Evolutionary conservation across 2,888 invertebrate species (phyloP).

Genomic region (Drosophila mimetica): DNA sequence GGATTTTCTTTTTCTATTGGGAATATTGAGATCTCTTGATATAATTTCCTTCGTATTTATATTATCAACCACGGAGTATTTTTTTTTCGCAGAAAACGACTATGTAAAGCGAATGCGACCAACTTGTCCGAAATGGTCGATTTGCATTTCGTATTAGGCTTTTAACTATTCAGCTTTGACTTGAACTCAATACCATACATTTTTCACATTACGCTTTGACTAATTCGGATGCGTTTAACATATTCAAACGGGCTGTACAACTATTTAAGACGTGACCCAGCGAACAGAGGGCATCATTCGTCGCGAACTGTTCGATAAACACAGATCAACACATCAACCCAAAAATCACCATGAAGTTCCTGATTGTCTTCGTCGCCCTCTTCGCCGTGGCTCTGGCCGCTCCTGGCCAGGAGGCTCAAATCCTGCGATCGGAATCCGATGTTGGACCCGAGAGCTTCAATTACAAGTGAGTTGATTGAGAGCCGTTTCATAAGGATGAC

Average conservation of each 20-base stretch:
- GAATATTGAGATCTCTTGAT: neutral
- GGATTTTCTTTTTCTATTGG: neutral
- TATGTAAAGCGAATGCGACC: conserved; percentile 3
- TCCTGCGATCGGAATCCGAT: conserved; percentile 29
- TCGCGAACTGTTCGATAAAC: conserved; percentile 27
- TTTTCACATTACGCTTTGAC: conserved; percentile 34
- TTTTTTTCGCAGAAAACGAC: neutral
- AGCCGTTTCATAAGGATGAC: neutral
- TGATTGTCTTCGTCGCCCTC: conserved; percentile 67
- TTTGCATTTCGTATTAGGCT: conserved; percentile 21
- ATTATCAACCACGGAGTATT: too few relatives aligned
- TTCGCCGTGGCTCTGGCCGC: conserved; percentile 59
- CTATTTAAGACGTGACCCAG: conserved; percentile 22
- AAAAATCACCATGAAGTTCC: conserved; percentile 69
- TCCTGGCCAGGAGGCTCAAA: conserved; percentile 26
- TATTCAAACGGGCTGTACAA: conserved; percentile 3
- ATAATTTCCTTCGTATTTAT: too few relatives aligned
- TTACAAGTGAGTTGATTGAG: conserved; percentile 72
- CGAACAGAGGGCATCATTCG: conserved; percentile 28
- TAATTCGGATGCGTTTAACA: conserved; percentile 13
- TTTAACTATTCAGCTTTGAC: conserved; percentile 20
- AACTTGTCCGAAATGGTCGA: neutral
- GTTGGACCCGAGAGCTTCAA: conserved; percentile 86
- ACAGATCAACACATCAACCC: conserved; percentile 21
- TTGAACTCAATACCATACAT: conserved; percentile 22